These are phyloP conservation scores for Chelon auratus DNA, from an alignment of 2,797 vertebrate species.

Conservation along the genomic window DNA sequence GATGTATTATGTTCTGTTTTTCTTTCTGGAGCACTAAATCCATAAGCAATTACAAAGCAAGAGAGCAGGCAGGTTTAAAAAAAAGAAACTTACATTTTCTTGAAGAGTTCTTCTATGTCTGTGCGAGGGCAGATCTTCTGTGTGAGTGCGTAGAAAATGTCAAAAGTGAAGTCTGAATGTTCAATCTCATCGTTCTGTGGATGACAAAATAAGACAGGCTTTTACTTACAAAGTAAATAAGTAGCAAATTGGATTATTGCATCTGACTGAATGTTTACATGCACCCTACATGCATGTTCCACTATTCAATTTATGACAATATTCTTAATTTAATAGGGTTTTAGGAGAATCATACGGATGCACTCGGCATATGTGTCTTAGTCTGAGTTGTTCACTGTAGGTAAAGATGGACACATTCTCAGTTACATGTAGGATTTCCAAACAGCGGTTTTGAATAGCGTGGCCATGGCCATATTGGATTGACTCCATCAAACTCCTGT, in stretches of 20 bases:
- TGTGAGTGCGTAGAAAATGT: constrained; percentile 98
- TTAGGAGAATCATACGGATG: no score
- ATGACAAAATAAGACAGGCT: constrained; percentile 27
- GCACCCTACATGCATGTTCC: no score
- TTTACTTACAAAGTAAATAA: no score
- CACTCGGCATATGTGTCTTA: no score
- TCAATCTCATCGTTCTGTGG: constrained; percentile 98
- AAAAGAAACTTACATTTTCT: constrained; percentile 91
- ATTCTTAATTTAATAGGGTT: no score
- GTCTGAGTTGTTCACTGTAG: no score
- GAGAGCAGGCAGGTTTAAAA: not conserved
- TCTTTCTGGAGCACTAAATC: constrained; percentile 8
- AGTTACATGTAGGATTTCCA: no score
- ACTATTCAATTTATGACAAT: no score
- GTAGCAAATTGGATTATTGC: not conserved
- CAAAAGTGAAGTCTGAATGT: constrained; percentile 92
- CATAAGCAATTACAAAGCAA: not conserved
- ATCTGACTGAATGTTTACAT: not conserved
- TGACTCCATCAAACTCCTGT: no score
- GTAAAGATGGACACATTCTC: no score
- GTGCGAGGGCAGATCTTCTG: constrained; percentile 99
- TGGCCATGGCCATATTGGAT: no score
- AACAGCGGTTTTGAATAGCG: no score
- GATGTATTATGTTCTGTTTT: not conserved
- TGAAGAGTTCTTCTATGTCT: constrained; percentile 98